These are phyloP conservation scores for Meganola albula DNA, from an alignment of 2,888 invertebrate genomes.

Conservation along the genomic window DNA sequence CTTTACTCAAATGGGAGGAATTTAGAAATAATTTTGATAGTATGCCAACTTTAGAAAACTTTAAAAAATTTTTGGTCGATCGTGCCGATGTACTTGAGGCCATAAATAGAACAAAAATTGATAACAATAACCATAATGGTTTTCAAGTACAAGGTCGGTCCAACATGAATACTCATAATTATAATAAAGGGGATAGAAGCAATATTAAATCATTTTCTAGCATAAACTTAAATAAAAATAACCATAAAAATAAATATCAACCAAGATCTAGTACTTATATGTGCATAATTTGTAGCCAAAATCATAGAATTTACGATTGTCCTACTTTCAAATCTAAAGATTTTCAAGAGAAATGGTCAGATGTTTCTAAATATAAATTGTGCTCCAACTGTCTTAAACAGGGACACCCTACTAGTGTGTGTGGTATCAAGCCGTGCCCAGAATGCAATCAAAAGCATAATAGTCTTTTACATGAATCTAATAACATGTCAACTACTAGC, in stretches of 20 bases:
- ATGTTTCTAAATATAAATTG: constrained; percentile 14
- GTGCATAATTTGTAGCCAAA: constrained; percentile 20
- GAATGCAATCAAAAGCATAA: constrained; percentile 21
- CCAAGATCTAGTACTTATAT: neutral
- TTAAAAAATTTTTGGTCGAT: constrained; percentile 22
- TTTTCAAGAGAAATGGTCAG: constrained; percentile 8
- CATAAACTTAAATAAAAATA: neutral
- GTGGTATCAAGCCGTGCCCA: constrained; percentile 21
- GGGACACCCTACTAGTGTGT: constrained; percentile 14
- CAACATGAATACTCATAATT: neutral
- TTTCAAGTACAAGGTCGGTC: neutral
- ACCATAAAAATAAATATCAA: neutral
- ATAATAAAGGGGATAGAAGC: neutral
- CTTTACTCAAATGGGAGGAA: constrained; percentile 28
- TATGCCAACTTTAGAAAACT: constrained; percentile 20
- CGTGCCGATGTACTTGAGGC: constrained; percentile 26
- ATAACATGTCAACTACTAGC: no score
- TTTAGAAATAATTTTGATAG: constrained; percentile 8
- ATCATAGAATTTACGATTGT: constrained; percentile 27
- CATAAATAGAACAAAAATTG: constrained; percentile 11
- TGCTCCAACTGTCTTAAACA: constrained; percentile 20
- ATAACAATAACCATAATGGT: neutral
- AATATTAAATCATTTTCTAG: constrained; percentile 5
- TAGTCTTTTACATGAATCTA: constrained; percentile 18
- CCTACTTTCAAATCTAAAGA: constrained; percentile 17